Evolutionary conservation across 1,140 invertebrate genomes (phyloP).

Genomic region (Bombus breviceps): DNA sequence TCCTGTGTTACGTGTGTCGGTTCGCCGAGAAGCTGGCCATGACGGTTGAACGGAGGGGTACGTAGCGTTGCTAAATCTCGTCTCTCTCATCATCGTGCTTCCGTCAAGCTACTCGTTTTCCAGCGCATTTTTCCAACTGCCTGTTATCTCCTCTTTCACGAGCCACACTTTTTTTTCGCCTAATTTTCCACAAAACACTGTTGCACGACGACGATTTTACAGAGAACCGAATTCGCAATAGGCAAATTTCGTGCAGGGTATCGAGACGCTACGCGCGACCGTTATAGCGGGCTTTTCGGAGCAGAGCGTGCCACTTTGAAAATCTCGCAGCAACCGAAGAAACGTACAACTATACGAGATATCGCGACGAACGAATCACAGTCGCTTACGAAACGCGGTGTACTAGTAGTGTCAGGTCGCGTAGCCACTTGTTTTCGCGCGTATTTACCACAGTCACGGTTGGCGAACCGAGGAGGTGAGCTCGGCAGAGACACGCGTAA

Average conservation of each 20-base stretch:
- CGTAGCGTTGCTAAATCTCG: conserved; percentile 64
- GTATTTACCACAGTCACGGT: conserved; percentile 4
- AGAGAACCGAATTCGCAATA: too few relatives aligned
- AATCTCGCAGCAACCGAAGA: background rate
- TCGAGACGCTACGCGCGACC: background rate
- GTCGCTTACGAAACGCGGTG: background rate
- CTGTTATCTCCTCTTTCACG: background rate
- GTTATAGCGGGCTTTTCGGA: conserved; percentile 5
- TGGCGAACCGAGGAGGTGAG: conserved; percentile 15
- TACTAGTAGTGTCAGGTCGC: conserved; percentile 20
- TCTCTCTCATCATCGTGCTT: conserved; percentile 21
- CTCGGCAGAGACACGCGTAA: conserved; percentile 40
- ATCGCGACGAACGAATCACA: background rate
- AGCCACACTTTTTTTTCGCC: background rate
- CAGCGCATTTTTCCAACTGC: too few relatives aligned
- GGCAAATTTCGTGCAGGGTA: background rate
- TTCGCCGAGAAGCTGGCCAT: conserved; percentile 67
- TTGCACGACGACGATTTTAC: background rate
- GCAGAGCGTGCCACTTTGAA: background rate
- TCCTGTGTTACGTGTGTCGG: conserved; percentile 71
- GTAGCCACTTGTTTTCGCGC: conserved; percentile 52
- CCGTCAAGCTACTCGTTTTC: background rate
- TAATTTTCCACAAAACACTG: background rate
- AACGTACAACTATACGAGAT: too few relatives aligned
- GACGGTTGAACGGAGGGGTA: conserved; percentile 47